Percentiles rank a stretch among this genome's conserved stretches.
phyloP scores from a whole-genome alignment of 2,797 vertebrate species.

The Meda fulgida region DNA sequence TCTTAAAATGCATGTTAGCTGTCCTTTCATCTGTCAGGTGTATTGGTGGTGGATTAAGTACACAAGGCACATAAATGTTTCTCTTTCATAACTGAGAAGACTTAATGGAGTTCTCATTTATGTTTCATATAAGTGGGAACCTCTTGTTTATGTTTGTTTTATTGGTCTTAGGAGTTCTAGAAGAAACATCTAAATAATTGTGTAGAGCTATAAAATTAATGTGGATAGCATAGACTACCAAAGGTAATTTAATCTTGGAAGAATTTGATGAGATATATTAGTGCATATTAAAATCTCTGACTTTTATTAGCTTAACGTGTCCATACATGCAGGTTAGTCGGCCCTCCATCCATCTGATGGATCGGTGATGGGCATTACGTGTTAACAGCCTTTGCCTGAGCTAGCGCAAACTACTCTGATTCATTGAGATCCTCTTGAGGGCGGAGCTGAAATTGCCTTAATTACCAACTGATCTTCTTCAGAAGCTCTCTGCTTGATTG shows the following conservation, averaged over 20 bases:
- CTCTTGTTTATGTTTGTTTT: conserved; percentile 16
- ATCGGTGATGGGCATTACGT: background rate
- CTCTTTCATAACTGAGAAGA: conserved; percentile 6
- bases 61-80: background rate
- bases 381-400: background rate
- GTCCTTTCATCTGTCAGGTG: conserved; percentile 24
- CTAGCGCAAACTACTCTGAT: background rate
- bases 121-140: background rate
- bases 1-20: conserved; percentile 28
- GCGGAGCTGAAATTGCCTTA: conserved; percentile 37
- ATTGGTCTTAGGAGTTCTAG: background rate
- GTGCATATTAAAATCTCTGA: background rate
- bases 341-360: background rate
- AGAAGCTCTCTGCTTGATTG: conserved; percentile 36
- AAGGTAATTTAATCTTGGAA: background rate
- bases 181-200: conserved; percentile 5
- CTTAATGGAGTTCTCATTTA: conserved; percentile 14
- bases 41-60: conserved; percentile 22
- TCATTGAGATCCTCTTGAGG: conserved; percentile 35
- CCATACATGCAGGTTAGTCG: background rate
- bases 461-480: conserved; percentile 44
- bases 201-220: background rate
- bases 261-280: conserved; percentile 2
- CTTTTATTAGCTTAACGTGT: conserved; percentile 5
- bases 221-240: background rate